Evolutionary conservation across 2,888 invertebrate genomes (phyloP), one percentile per base, ranked within the genome.

Genomic region (Suillia variegata): DNA sequence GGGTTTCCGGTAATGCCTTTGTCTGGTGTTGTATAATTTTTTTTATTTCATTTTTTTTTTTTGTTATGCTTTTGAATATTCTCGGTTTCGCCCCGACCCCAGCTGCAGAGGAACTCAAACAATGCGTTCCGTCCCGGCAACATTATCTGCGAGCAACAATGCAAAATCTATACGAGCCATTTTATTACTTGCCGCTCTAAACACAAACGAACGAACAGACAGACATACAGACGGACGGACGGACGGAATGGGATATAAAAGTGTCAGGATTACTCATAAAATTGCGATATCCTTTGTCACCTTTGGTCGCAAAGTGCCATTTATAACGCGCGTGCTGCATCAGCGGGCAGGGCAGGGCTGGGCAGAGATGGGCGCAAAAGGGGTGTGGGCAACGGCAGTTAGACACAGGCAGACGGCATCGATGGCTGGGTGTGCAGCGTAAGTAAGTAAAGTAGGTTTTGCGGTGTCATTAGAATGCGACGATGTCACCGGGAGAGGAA

Each of bases 231-330:
- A n/a, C n/a, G n/a, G n/a, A n/a, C n/a, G n/a, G n/a, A n/a, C n/a
- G n/a, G n/a, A n/a, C n/a, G n/a, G n/a, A n/a, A 17, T 45, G 45
- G 18, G 18, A 20, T 20, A 45, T 45, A 67, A 66, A 62, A 68
- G 67, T 70, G 70, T 71, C 67, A 59, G 70, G 71, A 70, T 67
- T 68, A 72, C 70, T 70, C 71, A 74, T 74, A 76, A 77, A 74
- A 71, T 75, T 74, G 71, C 70, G 70, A 74, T 75, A 72, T 76
- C 73, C 76, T 75, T 76, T 77, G 76, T 76, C 77, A 77, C 75
- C 76, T 77, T 70, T 71, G 69, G 65, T 65, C 66, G 61, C 62
- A 65, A 62, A 64, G 65, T 62, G 62, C 59, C 64, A 65, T 69
- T 65, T 66, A 67, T 64, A 67, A 62, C 65, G 63, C 67, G 64